phyloP scores from a whole-genome alignment of 2,113 vertebrate species.

The Mormoops blainvillei region DNA sequence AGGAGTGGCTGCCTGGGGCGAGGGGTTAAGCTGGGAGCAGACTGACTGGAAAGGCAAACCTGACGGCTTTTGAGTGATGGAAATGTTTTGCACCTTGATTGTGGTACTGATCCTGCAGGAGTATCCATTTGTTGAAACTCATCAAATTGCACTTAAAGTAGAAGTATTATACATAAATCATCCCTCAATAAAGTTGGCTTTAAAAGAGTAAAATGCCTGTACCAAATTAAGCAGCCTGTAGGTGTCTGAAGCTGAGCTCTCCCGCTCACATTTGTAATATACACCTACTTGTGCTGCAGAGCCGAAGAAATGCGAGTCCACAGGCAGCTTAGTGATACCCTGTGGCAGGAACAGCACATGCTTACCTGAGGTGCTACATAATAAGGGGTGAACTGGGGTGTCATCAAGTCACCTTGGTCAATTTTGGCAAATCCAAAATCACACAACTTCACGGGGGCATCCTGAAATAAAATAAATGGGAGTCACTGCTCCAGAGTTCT shows the following conservation, averaged over 20 bases:
- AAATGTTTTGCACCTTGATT: neutral
- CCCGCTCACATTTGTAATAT: neutral
- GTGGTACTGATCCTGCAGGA: neutral
- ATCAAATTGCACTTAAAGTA: neutral
- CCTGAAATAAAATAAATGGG: constrained; percentile 81
- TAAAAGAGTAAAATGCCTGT: neutral
- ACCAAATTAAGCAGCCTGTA: neutral
- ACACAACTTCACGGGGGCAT: constrained; percentile 97
- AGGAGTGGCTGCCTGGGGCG: neutral
- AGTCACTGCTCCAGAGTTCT: constrained; percentile 16
- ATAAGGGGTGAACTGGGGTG: constrained; percentile 98
- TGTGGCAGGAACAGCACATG: neutral
- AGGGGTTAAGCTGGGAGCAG: neutral
- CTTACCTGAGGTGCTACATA: constrained; percentile 99
- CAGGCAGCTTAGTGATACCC: neutral
- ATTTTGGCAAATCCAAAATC: constrained; percentile 99
- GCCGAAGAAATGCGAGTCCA: neutral
- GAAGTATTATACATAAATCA: neutral
- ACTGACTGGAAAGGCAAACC: neutral
- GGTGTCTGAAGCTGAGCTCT: neutral
- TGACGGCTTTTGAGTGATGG: neutral
- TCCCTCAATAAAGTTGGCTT: neutral
- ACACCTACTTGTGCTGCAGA: neutral
- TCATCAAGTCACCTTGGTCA: constrained; percentile 99
- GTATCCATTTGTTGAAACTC: neutral